Conservation (phyloP, 1,140 invertebrate genomes). For the Drosophila truncata region DNA sequence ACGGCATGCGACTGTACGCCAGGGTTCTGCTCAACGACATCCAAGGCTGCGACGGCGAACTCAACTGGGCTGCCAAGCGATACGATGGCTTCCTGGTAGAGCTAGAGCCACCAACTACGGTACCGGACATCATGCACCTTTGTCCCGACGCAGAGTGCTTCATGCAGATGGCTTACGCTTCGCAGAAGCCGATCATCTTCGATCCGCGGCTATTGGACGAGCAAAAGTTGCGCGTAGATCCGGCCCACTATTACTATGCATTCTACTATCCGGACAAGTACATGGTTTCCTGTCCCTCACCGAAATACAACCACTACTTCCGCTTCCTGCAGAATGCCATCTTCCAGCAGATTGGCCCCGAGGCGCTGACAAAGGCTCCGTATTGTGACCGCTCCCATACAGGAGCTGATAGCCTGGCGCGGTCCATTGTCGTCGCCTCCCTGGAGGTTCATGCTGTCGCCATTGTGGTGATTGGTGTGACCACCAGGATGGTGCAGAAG, state of each 20-base stretch:
- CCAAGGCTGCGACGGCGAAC: slow-evolving; percentile 57
- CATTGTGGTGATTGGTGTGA: slow-evolving; percentile 67
- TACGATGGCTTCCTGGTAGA: slow-evolving; percentile 80
- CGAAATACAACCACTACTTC: slow-evolving; percentile 38
- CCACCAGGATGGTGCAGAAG: slow-evolving; percentile 76
- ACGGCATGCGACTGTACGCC: slow-evolving; percentile 62
- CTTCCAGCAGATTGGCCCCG: slow-evolving; percentile 52
- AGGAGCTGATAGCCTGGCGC: slow-evolving; percentile 70
- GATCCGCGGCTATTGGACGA: slow-evolving; percentile 48
- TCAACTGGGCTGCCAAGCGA: slow-evolving; percentile 62
- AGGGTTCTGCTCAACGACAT: slow-evolving; percentile 70
- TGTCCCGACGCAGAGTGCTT: slow-evolving; percentile 65
- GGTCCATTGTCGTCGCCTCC: slow-evolving; percentile 56
- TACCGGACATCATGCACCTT: slow-evolving; percentile 61
- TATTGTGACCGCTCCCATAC: slow-evolving; percentile 71
- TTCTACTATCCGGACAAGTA: slow-evolving; percentile 81
- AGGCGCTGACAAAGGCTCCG: slow-evolving; percentile 40
- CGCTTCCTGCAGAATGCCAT: slow-evolving; percentile 59
- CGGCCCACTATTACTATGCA: slow-evolving; percentile 58
- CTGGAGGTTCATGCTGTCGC: slow-evolving; percentile 62
- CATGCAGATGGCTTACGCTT: slow-evolving; percentile 50
- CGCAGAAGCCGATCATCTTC: slow-evolving; percentile 74
- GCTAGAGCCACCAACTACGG: slow-evolving; percentile 11
- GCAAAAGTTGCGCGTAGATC: slow-evolving; percentile 59
- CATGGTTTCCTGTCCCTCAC: slow-evolving; percentile 34